These are phyloP conservation scores for Oligia fasciuncula DNA, from an alignment of 2,888 invertebrate genomes.

Conservation along the genomic window DNA sequence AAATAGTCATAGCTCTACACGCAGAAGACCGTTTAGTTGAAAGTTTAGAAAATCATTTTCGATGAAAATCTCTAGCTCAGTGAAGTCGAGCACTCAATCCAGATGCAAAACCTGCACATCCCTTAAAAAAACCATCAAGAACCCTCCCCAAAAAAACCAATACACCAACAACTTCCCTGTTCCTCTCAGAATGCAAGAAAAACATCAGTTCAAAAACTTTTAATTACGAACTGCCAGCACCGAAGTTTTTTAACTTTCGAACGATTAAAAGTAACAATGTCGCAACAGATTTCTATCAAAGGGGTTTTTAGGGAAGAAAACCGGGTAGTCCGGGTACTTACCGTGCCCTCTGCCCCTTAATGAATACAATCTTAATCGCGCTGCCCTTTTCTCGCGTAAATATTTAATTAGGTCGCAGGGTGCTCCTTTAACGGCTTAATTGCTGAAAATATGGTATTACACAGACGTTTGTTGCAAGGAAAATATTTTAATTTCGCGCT, in stretches of 20 bases:
- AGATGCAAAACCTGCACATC: background rate
- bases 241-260: constrained; percentile 40
- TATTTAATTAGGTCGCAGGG: constrained; percentile 83
- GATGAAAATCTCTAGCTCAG: background rate
- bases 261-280: constrained; percentile 50
- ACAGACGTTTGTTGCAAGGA: constrained; percentile 43
- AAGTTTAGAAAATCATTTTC: background rate
- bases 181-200: constrained; percentile 23
- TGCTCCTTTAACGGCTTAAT: constrained; percentile 80
- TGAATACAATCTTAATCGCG: constrained; percentile 82
- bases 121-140: constrained; percentile 10
- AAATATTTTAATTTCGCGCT: constrained; percentile 52
- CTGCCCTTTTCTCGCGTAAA: constrained; percentile 81
- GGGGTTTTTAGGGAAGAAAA: constrained; percentile 29
- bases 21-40: background rate
- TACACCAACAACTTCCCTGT: constrained; percentile 5
- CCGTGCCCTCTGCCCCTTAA: constrained; percentile 65
- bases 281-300: constrained; percentile 51
- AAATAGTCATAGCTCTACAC: background rate
- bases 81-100: background rate
- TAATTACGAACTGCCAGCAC: constrained; percentile 43
- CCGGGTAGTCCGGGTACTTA: constrained; percentile 28
- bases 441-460: constrained; percentile 77
- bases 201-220: constrained; percentile 45
- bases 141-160: constrained; percentile 11